Base-by-base conservation (phyloP, 1,140 invertebrate genomes). In the Drosophila sp. region DNA sequence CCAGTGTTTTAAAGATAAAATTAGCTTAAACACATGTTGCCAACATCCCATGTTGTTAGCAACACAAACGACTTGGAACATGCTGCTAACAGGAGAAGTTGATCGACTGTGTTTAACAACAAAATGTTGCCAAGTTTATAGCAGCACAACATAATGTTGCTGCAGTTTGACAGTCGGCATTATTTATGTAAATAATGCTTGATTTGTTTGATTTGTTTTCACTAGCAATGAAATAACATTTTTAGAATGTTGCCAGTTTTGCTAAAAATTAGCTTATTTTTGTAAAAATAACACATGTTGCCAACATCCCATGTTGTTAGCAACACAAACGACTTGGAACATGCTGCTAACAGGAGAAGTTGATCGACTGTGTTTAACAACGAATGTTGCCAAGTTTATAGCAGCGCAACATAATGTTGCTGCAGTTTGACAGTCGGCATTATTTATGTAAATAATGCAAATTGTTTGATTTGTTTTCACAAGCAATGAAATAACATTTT, bases 381-480 rank as follows among this genome's bases (percentile, higher is more conserved):
- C 43, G 29, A 29, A 51, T 51, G 48, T 51, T 51, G 50, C 50
- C 16, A 51, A 51, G n/a, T n/a, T n/a, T n/a, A n/a, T n/a, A n/a
- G n/a, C n/a, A n/a, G n/a, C n/a, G n/a, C n/a, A n/a, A n/a, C n/a
- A n/a, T n/a, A 27, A 27, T 27, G 25, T 27, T 27, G 25, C 25
- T 27, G 5, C 25, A 27, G 25, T 5, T n/a, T n/a, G n/a, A n/a
- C n/a, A n/a, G n/a, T n/a, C n/a, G n/a, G n/a, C n/a, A 64, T 64
- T 16, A 64, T 43, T 54, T 64, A 64, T 64, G 53, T 34, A 64
- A 34, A 43, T 53, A 27, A 43, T 53, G 38, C 48, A 64, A 64
- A 64, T 63, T 51, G 46, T 16, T 51, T 48, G 46, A 63, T 38
- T 63, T 53, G 36, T 34, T 64, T 53, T 4, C 21, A 16, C 32